Evolutionary conservation across 2,797 vertebrate genomes (phyloP).

Genomic region (Enteromius mattozi): DNA sequence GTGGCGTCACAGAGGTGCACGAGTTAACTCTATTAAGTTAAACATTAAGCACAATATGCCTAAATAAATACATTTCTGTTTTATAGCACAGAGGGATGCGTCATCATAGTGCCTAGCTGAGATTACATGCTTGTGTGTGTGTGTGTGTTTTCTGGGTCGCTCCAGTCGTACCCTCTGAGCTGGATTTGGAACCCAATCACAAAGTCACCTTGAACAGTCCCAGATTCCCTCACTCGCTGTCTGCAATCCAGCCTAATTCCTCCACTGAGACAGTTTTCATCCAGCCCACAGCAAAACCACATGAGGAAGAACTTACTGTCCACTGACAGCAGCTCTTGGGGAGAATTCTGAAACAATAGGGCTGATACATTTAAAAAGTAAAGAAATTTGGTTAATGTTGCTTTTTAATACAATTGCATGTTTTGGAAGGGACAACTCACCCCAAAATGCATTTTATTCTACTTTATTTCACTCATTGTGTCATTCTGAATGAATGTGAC

Average conservation of each 20-base stretch:
- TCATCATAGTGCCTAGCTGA: constrained; percentile 9
- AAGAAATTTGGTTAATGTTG: background rate
- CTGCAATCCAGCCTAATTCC: constrained; percentile 60
- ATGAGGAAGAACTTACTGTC: constrained; percentile 29
- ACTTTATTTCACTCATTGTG: background rate
- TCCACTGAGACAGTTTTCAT: constrained; percentile 56
- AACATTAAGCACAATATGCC: constrained; percentile 39
- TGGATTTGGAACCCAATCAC: constrained; percentile 83
- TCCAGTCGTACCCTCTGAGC: constrained; percentile 69
- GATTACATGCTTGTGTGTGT: constrained; percentile 16
- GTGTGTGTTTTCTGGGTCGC: constrained; percentile 35
- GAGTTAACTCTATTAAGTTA: constrained; percentile 52
- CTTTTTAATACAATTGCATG: background rate
- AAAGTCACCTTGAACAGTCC: constrained; percentile 83
- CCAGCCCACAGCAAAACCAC: constrained; percentile 35
- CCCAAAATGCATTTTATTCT: background rate
- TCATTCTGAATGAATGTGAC: background rate
- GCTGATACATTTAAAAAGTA: background rate
- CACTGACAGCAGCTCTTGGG: background rate
- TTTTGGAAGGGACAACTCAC: background rate
- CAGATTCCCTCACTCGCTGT: constrained; percentile 61
- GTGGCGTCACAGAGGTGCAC: constrained; percentile 23
- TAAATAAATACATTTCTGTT: constrained; percentile 54
- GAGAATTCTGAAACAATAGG: background rate
- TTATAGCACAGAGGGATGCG: constrained; percentile 18